A percentile compares a stretch with the other conserved stretches of the same genome.
phyloP scores from a whole-genome alignment of 2,113 vertebrate genomes.

The Loxodonta africana region DNA sequence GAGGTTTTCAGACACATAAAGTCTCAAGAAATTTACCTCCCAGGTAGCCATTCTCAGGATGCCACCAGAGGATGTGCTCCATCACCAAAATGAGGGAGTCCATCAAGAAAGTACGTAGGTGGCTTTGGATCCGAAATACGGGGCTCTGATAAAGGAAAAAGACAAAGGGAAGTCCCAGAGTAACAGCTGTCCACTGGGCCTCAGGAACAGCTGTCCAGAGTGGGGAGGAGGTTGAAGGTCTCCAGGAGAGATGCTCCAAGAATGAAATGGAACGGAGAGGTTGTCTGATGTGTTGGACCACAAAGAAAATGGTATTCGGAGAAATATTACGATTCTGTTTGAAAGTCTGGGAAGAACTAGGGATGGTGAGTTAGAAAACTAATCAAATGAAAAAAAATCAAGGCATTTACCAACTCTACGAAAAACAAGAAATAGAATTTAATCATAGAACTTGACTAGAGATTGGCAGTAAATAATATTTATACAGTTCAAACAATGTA shows the following conservation, averaged over 20 bases:
- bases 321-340: background rate
- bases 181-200: background rate
- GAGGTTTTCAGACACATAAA: background rate
- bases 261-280: background rate
- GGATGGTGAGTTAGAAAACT: conserved; percentile 17
- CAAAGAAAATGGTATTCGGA: background rate
- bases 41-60: background rate
- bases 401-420: background rate
- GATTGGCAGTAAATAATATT: conserved; percentile 25
- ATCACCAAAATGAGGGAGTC: background rate
- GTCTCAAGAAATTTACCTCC: background rate
- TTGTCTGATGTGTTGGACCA: background rate
- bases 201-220: background rate
- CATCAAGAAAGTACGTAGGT: background rate
- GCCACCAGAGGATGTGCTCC: background rate
- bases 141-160: background rate
- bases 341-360: background rate
- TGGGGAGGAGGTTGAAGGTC: background rate
- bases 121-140: background rate
- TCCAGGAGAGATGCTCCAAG: background rate
- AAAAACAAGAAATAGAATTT: conserved; percentile 41
- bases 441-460: conserved; percentile 39
- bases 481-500: conserved; percentile 33
- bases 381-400: conserved; percentile 3
- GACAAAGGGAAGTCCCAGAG: background rate